Percentiles rank a stretch among this genome's conserved stretches.
These are phyloP conservation scores for Leptoclinus maculatus DNA, from an alignment of 2,797 vertebrate species.

Conservation along the genomic window DNA sequence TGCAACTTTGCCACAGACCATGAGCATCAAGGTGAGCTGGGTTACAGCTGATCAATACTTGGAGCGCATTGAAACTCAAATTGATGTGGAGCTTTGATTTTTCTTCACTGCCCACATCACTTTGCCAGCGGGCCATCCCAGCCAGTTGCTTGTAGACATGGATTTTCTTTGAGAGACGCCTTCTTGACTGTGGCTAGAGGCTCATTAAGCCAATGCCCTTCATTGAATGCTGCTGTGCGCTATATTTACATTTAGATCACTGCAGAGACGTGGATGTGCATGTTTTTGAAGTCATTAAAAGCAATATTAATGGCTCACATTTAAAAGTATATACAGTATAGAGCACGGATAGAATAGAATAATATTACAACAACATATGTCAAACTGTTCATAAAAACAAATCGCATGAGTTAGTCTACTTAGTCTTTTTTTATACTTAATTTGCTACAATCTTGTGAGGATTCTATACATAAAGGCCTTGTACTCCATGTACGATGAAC, in stretches of 20 bases:
- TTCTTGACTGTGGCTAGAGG: conserved; percentile 32
- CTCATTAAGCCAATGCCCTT: conserved; percentile 25
- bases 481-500: not conserved
- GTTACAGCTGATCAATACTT: conserved; percentile 62
- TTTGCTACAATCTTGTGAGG: not conserved
- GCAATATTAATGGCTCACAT: not conserved
- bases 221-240: conserved; percentile 13
- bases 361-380: not conserved
- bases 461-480: not conserved
- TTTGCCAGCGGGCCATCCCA: conserved; percentile 45
- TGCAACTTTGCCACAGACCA: conserved; percentile 35
- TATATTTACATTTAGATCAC: conserved; percentile 31
- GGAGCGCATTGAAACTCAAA: conserved; percentile 60
- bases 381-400: not conserved
- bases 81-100: conserved; percentile 69
- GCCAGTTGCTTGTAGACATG: conserved; percentile 45
- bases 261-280: not conserved
- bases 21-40: conserved; percentile 32
- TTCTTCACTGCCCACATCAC: conserved; percentile 45
- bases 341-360: not conserved
- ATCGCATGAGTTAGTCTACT: not conserved
- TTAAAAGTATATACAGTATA: not conserved
- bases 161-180: conserved; percentile 57
- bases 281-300: not conserved
- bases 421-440: not conserved